A percentile compares a stretch with the other conserved stretches of the same genome.
Evolutionary conservation across 1,140 invertebrate species (phyloP).

Genomic region (Paracyclopina nana): DNA sequence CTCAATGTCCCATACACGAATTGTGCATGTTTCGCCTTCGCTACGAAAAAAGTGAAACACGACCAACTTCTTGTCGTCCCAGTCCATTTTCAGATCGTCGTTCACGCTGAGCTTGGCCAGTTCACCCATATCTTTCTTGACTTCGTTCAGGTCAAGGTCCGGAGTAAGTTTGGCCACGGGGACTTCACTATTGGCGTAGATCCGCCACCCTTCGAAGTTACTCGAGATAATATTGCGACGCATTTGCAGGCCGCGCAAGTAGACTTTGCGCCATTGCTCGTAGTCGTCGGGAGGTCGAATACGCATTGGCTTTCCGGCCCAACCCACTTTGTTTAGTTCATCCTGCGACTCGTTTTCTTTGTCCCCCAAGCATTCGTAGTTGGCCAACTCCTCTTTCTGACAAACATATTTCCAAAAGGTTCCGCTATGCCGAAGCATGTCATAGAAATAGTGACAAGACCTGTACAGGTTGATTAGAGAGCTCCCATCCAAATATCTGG

Average conservation of each 20-base stretch:
- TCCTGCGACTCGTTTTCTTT: not conserved
- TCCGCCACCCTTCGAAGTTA: conserved; percentile 8
- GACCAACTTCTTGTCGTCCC: conserved; percentile 14
- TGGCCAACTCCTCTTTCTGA: conserved; percentile 1
- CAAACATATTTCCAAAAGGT: not conserved
- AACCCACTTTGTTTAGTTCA: not conserved
- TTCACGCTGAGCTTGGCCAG: not conserved
- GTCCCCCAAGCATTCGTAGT: conserved; percentile 3
- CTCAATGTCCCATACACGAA: conserved; percentile 10
- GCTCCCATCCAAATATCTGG: not conserved
- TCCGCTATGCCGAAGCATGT: not conserved
- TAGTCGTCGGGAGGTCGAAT: not conserved
- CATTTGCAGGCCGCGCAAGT: not conserved
- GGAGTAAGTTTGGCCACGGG: conserved; percentile 1
- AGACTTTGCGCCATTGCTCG: not conserved
- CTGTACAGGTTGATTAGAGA: not conserved
- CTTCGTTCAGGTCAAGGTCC: conserved; percentile 4
- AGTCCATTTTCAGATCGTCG: conserved; percentile 13
- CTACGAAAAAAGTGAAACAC: conserved; percentile 12
- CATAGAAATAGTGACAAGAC: not conserved
- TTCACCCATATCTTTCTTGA: conserved; percentile 6
- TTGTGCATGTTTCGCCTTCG: conserved; percentile 11
- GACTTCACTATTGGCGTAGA: not conserved
- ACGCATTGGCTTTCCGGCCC: not conserved
- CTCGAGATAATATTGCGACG: not conserved